These are phyloP conservation scores for Protomyctophum bolini DNA, from an alignment of 2,113 vertebrate species.

Conservation along the genomic window DNA sequence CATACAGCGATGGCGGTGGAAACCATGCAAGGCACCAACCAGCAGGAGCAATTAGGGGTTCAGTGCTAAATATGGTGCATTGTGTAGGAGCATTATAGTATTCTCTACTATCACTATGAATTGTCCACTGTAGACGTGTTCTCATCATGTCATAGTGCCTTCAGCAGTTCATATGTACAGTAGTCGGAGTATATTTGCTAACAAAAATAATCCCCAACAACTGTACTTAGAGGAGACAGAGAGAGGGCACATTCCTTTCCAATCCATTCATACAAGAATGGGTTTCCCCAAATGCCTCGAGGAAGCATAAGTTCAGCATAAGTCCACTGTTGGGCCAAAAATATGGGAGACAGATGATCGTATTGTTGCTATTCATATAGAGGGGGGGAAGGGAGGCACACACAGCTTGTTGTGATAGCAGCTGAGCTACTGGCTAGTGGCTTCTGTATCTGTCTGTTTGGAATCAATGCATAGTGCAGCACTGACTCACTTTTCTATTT, in stretches of 20 bases:
- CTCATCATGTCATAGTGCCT: too few relatives aligned
- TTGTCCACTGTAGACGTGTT: too few relatives aligned
- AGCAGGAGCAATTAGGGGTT: too few relatives aligned
- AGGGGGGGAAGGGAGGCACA: slow-evolving; percentile 40
- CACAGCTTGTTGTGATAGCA: slow-evolving; percentile 47
- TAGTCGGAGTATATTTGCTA: too few relatives aligned
- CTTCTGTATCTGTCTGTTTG: slow-evolving; percentile 43
- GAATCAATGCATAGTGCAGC: slow-evolving; percentile 67
- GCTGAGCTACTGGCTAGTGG: slow-evolving; percentile 53
- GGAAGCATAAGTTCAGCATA: slow-evolving; percentile 55
- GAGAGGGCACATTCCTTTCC: slow-evolving; percentile 33
- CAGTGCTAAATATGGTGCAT: too few relatives aligned
- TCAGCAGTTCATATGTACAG: too few relatives aligned
- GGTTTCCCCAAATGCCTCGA: slow-evolving; percentile 63
- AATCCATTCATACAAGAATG: slow-evolving; percentile 7
- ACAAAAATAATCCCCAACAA: too few relatives aligned
- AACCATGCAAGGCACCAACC: too few relatives aligned
- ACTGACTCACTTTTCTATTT: slow-evolving; percentile 65
- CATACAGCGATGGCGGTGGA: too few relatives aligned
- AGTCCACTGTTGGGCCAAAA: slow-evolving; percentile 46
- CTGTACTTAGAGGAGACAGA: slow-evolving; percentile 14
- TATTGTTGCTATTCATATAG: slow-evolving; percentile 50
- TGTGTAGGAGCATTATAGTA: too few relatives aligned
- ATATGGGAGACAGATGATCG: slow-evolving; percentile 57
- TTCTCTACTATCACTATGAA: too few relatives aligned